Base-by-base conservation (phyloP, 2,888 invertebrate species). In the Odontomyia ornata region DNA sequence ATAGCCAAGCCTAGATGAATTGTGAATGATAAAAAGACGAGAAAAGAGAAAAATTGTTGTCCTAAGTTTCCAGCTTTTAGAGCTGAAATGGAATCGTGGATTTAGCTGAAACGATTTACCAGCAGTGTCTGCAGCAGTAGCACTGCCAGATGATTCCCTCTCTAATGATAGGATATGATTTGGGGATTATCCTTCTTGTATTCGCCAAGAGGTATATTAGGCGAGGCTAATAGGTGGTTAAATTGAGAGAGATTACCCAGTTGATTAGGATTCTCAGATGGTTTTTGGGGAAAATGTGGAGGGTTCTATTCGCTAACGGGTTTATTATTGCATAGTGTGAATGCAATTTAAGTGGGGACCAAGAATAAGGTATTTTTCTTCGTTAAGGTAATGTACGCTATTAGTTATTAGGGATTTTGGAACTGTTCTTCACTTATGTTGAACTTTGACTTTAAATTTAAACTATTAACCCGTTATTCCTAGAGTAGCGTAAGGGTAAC, bases 161-260 rank as follows among this genome's bases (percentile, higher is more conserved):
- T n/a, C 36, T 43, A 67, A 67, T 23, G 36, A 43, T 23, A 67
- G 67, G 67, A 67, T 67, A 67, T 46, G 67, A 67, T 36, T 43
- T 67, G 11, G 7, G 46, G 28, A 67, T 67, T 36, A 46, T 43
- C 46, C 46, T 43, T 46, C 67, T 23, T 43, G 46, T 18, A 67
- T 18, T 43, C 64, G 43, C 43, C 21, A 21, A 9, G 1, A 67
- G 18, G 36, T 18, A 43, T 36, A 46, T 67, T 46, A 67, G 21
- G 4, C 11, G 23, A 46, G 23, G 15, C 67, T 67, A 67, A 67
- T 67, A 46, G 67, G 23, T 23, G 67, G 23, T 23, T 21, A 67
- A 67, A 67, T 67, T 67, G 67, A 67, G 46, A 67, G 67, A 43
- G 21, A 67, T 67, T 46, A 67, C 67, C 23, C 28, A 18, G 67